These are phyloP conservation scores for Antheraea pernyi DNA, from an alignment of 1,140 invertebrate species.

Conservation along the genomic window DNA sequence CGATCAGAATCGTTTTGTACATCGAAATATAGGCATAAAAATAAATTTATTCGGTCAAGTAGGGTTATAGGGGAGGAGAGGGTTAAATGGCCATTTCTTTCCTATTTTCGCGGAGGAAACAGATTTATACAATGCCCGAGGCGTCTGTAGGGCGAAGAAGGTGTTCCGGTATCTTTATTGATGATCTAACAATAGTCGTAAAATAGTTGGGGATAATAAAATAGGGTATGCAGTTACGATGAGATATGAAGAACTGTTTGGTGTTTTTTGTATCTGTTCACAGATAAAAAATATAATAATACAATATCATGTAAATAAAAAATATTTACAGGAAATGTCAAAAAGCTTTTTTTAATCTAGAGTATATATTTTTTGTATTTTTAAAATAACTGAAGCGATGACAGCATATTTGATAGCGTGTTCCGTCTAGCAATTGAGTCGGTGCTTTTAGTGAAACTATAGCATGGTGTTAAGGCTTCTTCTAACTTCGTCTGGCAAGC, in stretches of 20 bases:
- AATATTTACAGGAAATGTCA: no score
- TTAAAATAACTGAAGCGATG: no score
- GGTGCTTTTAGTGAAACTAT: no score
- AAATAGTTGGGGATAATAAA: conserved; percentile 9
- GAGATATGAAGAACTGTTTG: not conserved
- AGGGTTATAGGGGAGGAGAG: conserved; percentile 3
- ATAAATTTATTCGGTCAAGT: conserved; percentile 5
- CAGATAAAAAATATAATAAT: no score
- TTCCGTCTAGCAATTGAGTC: no score
- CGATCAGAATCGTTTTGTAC: not conserved
- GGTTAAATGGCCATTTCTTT: conserved; percentile 9
- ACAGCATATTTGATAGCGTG: no score
- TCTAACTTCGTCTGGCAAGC: no score
- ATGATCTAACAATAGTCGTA: conserved; percentile 7
- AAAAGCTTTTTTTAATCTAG: no score
- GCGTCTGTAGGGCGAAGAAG: not conserved
- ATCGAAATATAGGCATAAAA: not conserved
- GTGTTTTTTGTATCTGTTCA: not conserved
- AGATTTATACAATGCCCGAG: conserved; percentile 8
- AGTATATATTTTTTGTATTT: no score
- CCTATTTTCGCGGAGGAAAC: conserved; percentile 7
- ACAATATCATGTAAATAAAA: no score
- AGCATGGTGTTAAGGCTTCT: no score
- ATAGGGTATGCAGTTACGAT: conserved; percentile 3
- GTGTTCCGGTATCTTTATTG: conserved; percentile 31